phyloP scores from a whole-genome alignment of 2,113 vertebrate species.

The Rhombomys opimus region DNA sequence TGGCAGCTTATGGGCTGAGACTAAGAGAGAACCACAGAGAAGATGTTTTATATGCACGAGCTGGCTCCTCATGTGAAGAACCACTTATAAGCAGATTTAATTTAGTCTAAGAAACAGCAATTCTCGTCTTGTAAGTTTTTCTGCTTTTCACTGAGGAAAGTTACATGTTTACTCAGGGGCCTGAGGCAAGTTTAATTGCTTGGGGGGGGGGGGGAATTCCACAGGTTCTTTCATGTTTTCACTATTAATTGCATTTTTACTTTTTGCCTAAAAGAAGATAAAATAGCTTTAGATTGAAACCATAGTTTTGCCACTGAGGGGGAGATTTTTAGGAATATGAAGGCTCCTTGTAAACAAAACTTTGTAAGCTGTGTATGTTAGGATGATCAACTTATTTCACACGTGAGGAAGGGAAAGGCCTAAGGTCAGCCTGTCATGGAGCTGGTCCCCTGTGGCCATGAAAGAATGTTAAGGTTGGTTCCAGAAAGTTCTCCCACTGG shows the following conservation, averaged over 20 bases:
- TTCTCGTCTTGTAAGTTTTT: not conserved
- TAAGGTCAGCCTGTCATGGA: not conserved
- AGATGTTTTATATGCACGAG: not conserved
- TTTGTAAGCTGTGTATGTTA: not conserved
- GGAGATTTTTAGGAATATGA: not conserved
- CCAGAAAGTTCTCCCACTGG: not conserved
- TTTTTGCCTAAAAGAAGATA: not conserved
- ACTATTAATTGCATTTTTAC: not conserved
- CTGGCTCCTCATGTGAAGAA: slow-evolving; percentile 23
- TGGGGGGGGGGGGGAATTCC: not conserved
- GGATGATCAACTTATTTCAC: not conserved
- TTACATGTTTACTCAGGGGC: slow-evolving; percentile 21
- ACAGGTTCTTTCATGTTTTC: slow-evolving; percentile 1
- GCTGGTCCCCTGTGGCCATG: accelerated
- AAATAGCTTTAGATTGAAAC: not conserved
- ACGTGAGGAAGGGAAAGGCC: not conserved
- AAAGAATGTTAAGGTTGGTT: not conserved
- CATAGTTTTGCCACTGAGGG: not conserved
- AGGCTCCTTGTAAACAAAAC: not conserved
- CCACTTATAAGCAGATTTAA: slow-evolving; percentile 55
- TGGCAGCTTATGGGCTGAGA: not conserved
- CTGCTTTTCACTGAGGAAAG: not conserved
- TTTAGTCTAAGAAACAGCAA: slow-evolving; percentile 21
- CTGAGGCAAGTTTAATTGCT: slow-evolving; percentile 40
- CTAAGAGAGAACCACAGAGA: not conserved